Evolutionary conservation across 2,797 vertebrate genomes (phyloP).

Genomic region (Sebastes nivosus): DNA sequence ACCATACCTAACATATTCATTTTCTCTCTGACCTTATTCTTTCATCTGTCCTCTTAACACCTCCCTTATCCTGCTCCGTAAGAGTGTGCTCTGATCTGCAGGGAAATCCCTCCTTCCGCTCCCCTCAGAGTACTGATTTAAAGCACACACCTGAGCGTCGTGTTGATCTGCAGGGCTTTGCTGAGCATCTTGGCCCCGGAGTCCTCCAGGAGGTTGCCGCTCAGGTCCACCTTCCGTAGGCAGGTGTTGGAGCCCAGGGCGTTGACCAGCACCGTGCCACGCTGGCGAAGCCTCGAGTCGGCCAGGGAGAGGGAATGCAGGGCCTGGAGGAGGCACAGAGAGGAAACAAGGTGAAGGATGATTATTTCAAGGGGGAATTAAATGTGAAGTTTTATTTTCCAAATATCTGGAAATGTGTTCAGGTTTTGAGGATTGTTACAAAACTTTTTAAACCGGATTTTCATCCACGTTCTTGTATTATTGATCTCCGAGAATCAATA

Average conservation of each 20-base stretch:
- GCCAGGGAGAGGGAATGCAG: slow-evolving; percentile 90
- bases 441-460: background rate
- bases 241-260: slow-evolving; percentile 91
- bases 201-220: slow-evolving; percentile 91
- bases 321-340: slow-evolving; percentile 68
- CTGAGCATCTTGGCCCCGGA: slow-evolving; percentile 93
- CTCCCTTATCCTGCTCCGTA: background rate
- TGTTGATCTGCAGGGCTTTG: slow-evolving; percentile 90
- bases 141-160: slow-evolving; percentile 78
- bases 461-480: background rate
- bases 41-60: slow-evolving; percentile 21
- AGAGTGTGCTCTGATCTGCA: background rate
- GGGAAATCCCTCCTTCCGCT: background rate
- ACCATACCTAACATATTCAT: slow-evolving; percentile 24
- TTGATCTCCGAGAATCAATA: background rate
- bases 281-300: slow-evolving; percentile 89
- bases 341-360: accelerated
- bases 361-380: background rate
- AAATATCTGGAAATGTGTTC: background rate
- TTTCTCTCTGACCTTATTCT: slow-evolving; percentile 39
- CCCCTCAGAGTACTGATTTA: background rate
- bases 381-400: background rate
- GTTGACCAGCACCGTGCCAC: slow-evolving; percentile 90
- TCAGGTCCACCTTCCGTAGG: slow-evolving; percentile 90
- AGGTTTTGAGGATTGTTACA: background rate